Evolutionary conservation across 2,113 vertebrate species (phyloP).

Genomic region (Tachuris rubrigastra): DNA sequence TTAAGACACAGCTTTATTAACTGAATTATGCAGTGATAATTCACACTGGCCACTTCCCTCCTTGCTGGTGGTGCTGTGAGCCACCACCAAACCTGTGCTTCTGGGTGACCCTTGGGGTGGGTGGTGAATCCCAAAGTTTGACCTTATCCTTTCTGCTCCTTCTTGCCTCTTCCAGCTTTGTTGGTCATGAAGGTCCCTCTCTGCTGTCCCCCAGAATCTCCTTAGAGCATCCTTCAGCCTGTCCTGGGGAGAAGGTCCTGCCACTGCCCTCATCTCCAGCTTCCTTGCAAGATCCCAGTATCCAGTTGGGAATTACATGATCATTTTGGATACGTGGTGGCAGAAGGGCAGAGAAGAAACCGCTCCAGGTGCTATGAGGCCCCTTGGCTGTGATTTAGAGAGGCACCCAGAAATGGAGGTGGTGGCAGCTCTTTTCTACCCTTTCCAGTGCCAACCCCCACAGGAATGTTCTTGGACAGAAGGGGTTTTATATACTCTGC

Average conservation of each 20-base stretch:
- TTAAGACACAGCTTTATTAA: not conserved
- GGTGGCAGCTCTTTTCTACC: not conserved
- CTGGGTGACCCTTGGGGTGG: not conserved
- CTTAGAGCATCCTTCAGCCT: not conserved
- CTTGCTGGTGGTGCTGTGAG: not conserved
- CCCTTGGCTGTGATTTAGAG: not conserved
- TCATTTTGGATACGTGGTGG: not conserved
- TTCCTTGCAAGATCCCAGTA: not conserved
- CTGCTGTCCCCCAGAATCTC: not conserved
- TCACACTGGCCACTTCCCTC: not conserved
- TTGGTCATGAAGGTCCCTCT: not conserved
- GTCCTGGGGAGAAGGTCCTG: not conserved
- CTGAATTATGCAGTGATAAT: not conserved
- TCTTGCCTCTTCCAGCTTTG: not conserved
- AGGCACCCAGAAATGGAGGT: accelerated
- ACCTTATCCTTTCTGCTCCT: not conserved
- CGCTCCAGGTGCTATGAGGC: accelerated
- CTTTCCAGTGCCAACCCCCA: not conserved
- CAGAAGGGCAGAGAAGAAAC: not conserved
- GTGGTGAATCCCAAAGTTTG: not conserved
- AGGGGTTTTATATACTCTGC: too few species aligned
- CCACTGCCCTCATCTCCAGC: not conserved
- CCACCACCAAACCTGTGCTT: not conserved
- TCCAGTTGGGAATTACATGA: not conserved
- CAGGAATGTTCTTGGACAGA: not conserved